These are phyloP conservation scores for Acleris emargana DNA, from an alignment of 2,888 invertebrate species.

Conservation along the genomic window DNA sequence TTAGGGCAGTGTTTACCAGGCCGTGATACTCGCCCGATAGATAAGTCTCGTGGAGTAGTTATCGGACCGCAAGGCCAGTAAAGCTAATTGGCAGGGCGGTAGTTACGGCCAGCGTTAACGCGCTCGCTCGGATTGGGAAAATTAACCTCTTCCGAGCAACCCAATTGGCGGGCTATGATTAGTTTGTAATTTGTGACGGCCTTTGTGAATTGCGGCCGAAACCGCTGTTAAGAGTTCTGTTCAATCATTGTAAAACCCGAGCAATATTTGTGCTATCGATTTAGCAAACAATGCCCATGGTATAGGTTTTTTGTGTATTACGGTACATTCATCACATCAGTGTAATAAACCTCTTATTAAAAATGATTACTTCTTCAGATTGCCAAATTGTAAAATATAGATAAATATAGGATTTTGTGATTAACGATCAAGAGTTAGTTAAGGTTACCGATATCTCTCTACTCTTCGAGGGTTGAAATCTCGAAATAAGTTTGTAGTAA, in stretches of 20 bases:
- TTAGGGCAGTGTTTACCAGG: constrained; percentile 60
- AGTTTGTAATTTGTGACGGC: constrained; percentile 73
- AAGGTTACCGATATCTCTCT: no score
- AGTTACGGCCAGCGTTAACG: constrained; percentile 61
- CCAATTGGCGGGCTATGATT: constrained; percentile 75
- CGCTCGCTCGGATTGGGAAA: constrained; percentile 67
- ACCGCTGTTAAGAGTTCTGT: constrained; percentile 46
- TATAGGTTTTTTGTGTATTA: constrained; percentile 18
- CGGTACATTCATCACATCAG: not conserved
- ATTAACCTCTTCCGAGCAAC: constrained; percentile 75
- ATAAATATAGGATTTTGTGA: no score
- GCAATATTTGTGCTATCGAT: constrained; percentile 10
- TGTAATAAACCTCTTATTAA: no score
- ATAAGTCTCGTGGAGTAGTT: constrained; percentile 73
- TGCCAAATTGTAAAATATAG: no score
- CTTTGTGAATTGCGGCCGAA: constrained; percentile 53
- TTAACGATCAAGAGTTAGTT: no score
- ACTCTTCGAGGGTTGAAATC: no score
- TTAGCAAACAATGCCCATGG: constrained; percentile 1
- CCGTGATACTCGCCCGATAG: constrained; percentile 66
- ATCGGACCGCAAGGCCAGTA: constrained; percentile 78
- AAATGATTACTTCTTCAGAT: no score
- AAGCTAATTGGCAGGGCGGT: constrained; percentile 78
- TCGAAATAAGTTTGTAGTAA: no score
- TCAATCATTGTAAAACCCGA: constrained; percentile 37